Base-by-base conservation (phyloP, 2,888 invertebrate species). In the Lithodes maja region DNA sequence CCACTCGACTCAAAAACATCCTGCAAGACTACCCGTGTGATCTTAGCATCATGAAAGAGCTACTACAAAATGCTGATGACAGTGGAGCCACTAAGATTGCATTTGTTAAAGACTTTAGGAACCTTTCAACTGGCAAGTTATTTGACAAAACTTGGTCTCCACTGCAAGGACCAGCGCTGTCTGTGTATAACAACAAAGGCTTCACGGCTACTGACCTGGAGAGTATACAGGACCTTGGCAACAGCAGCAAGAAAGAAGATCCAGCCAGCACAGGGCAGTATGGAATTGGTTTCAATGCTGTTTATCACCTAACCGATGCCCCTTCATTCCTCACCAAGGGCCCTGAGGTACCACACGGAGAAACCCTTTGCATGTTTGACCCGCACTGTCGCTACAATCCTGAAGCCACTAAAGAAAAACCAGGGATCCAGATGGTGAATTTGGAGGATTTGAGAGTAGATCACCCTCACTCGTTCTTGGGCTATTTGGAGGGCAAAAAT, bases 271-370 rank as follows among this genome's bases (percentile, higher is more conserved):
- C 87, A 77, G 87, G 87, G 49, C 87, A 87, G 55, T 87, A 87
- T 69, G 87, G 87, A 3, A 87, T 87, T 69, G 87, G 87, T 12
- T 87, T 87, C 71, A 87, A 87, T 78, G 87, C 87, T 15, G 87
- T 87, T 17, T 87, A 87, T 78, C 87, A 87, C 52, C 15, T 87
- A 33, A 87, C 87, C 33, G 87, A 87, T 54, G 83, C 87, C 12
- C 87, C 87, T 9, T 87, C 87, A 53, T 87, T 87, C 68, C 75
- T 87, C n/a, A 87, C 87, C 9, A 71, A 52, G 55, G 87, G 87
- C 2, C 87, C 87, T 33, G 69, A 82, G 15, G 68, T 82, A 15
- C 86, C 81, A 7, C 49, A 82, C 52, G 69, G 87, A 78, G 83
- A 83, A 17, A 87, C 87, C 52, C 61, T 87, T 3, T 87, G 87